Conservation (phyloP, 2,797 vertebrate genomes). For the Cirrhinus mrigala region DNA sequence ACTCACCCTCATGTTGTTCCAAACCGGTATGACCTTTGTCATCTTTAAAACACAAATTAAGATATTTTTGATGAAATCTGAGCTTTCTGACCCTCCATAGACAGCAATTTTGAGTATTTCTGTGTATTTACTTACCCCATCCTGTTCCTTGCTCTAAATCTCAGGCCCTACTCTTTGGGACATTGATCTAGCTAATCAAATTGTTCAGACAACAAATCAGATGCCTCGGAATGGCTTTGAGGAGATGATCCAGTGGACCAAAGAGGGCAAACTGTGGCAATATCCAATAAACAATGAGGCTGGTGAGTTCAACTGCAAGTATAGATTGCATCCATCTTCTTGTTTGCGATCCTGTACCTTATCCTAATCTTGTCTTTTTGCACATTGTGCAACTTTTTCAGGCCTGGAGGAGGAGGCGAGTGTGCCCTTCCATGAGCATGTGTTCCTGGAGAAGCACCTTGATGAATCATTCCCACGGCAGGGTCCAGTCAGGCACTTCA, state of each 20-base stretch:
- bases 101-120: neutral
- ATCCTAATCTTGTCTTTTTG: neutral
- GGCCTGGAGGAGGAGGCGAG: conserved; percentile 87
- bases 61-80: no score
- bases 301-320: conserved; percentile 74
- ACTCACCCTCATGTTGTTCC: no score
- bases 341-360: neutral
- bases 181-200: conserved; percentile 83
- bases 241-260: conserved; percentile 96
- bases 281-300: conserved; percentile 93
- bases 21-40: no score
- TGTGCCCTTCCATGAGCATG: conserved; percentile 92
- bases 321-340: neutral
- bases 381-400: conserved; percentile 61
- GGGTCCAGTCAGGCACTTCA: conserved; percentile 93
- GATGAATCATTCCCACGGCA: conserved; percentile 84
- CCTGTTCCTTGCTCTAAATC: conserved; percentile 2
- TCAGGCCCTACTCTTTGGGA: conserved; percentile 89
- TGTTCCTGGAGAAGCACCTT: conserved; percentile 92
- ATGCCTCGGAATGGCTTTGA: conserved; percentile 87
- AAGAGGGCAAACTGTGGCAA: conserved; percentile 91
- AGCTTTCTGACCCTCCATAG: no score
- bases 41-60: no score
- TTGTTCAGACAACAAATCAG: conserved; percentile 75
- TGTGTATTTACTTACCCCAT: neutral